phyloP scores from a whole-genome alignment of 2,888 invertebrate species.

The Pinctada fucata region DNA sequence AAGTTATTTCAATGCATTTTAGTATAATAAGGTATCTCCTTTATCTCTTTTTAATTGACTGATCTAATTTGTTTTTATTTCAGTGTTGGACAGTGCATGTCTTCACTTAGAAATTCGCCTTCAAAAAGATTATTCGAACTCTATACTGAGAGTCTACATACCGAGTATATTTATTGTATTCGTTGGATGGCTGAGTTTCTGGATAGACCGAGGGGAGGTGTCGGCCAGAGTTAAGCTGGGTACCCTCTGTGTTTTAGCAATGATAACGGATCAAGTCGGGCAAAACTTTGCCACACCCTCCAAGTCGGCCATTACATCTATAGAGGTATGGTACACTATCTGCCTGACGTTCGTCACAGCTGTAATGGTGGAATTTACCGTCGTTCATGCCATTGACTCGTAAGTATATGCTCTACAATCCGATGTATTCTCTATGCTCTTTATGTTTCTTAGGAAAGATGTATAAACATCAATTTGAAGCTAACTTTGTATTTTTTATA shows the following conservation, averaged over 20 bases:
- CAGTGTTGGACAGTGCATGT: conserved; percentile 19
- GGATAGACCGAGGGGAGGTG: conserved; percentile 36
- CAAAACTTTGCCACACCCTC: background rate
- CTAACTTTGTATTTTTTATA: background rate
- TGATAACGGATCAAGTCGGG: conserved; percentile 35
- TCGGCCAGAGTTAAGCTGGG: conserved; percentile 38
- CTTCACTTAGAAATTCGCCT: conserved; percentile 12
- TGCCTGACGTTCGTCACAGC: conserved; percentile 10
- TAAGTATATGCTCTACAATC: conserved; percentile 4
- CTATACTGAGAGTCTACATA: conserved; percentile 22
- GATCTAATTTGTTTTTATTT: background rate
- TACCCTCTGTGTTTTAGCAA: conserved; percentile 31
- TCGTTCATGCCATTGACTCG: conserved; percentile 20
- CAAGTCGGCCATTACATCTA: background rate
- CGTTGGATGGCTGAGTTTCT: conserved; percentile 41
- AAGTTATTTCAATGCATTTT: too few species aligned
- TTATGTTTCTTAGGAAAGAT: too few species aligned
- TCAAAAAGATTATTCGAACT: background rate
- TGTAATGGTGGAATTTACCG: conserved; percentile 22
- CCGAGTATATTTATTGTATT: conserved; percentile 37
- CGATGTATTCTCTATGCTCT: too few species aligned
- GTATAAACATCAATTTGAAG: too few species aligned
- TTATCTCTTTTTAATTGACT: too few species aligned
- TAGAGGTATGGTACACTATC: conserved; percentile 19
- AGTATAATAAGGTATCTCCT: too few species aligned